These are phyloP conservation scores for Osmerus eperlanus DNA, from an alignment of 2,113 vertebrate genomes.

Conservation along the genomic window DNA sequence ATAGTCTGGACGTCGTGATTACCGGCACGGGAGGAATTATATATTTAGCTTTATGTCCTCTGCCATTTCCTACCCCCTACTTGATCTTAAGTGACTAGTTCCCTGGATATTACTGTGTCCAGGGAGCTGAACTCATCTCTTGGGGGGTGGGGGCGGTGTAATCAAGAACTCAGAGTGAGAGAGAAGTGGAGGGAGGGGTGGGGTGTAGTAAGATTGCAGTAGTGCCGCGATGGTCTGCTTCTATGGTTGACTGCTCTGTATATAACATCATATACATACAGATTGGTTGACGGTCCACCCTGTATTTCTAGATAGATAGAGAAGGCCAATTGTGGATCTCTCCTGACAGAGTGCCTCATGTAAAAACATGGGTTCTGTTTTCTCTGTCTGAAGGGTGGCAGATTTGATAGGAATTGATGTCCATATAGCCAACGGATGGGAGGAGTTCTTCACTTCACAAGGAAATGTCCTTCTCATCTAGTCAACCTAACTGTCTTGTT, in stretches of 20 bases:
- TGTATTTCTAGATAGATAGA: not conserved
- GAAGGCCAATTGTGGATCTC: not conserved
- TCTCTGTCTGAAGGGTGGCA: no score
- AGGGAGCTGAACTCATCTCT: constrained; percentile 61
- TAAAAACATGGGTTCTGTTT: no score
- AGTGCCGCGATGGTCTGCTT: not conserved
- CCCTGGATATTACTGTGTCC: constrained; percentile 67
- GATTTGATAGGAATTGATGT: no score
- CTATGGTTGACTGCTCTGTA: not conserved
- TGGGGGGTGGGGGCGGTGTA: constrained; percentile 38
- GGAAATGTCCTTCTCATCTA: no score
- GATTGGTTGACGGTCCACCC: not conserved
- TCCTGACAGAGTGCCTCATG: no score
- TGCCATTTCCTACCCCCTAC: constrained; percentile 86
- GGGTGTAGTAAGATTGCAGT: not conserved
- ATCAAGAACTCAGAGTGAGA: constrained; percentile 18
- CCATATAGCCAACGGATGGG: no score
- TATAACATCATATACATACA: not conserved
- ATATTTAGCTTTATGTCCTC: constrained; percentile 86
- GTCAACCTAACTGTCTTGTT: no score
- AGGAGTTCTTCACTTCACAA: no score
- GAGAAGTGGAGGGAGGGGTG: constrained; percentile 28
- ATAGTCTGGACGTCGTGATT: constrained; percentile 85
- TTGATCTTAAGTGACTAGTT: constrained; percentile 82
- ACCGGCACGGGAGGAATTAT: constrained; percentile 79